Conservation (phyloP, 2,888 invertebrate genomes). For the Crepidodera aurea region DNA sequence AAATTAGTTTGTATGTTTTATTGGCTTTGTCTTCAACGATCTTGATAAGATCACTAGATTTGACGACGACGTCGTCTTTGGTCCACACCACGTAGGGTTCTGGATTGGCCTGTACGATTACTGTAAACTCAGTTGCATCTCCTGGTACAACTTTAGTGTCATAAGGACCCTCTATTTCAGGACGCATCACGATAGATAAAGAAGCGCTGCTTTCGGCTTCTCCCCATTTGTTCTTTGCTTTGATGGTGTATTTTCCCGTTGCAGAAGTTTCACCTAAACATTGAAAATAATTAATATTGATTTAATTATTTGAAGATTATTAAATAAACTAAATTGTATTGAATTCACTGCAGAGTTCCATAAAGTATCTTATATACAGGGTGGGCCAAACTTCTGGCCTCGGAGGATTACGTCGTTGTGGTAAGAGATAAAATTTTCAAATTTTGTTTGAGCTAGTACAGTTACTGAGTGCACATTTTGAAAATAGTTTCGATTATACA, state of each 20-base stretch:
- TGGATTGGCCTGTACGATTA: slow-evolving; percentile 88
- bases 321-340: too few species aligned
- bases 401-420: too few species aligned
- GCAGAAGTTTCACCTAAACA: slow-evolving; percentile 73
- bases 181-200: slow-evolving; percentile 80
- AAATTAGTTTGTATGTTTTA: slow-evolving; percentile 74
- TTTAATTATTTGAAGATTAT: too few species aligned
- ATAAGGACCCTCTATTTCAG: slow-evolving; percentile 79
- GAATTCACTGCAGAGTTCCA: too few species aligned
- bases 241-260: slow-evolving; percentile 82
- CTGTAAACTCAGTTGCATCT: slow-evolving; percentile 78
- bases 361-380: too few species aligned
- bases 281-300: neutral
- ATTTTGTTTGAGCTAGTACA: too few species aligned
- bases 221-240: slow-evolving; percentile 83
- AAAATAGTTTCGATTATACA: too few species aligned
- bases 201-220: slow-evolving; percentile 76
- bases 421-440: too few species aligned
- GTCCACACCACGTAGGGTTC: slow-evolving; percentile 88
- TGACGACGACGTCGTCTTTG: slow-evolving; percentile 71
- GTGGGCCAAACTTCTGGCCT: too few species aligned
- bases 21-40: slow-evolving; percentile 69
- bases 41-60: slow-evolving; percentile 67
- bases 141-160: slow-evolving; percentile 79
- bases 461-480: too few species aligned